phyloP scores from a whole-genome alignment of 2,113 vertebrate genomes.

The Seriola quinqueradiata region DNA sequence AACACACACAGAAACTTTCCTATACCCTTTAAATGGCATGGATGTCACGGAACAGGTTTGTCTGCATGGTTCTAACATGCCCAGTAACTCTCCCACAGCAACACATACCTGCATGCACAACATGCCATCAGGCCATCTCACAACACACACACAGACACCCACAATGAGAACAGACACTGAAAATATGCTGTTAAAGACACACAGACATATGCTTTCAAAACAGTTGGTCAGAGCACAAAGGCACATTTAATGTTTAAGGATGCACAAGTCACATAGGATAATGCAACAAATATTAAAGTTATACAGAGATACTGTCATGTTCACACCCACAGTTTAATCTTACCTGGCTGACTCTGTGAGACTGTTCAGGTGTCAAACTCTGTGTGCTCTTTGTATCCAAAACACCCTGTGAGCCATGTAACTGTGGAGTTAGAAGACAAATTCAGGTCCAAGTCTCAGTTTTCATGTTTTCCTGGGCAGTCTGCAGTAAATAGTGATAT shows the following conservation, averaged over 20 bases:
- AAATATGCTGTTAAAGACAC: constrained; percentile 8
- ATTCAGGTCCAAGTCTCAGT: background rate
- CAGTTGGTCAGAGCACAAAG: background rate
- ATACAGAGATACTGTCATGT: too few relatives aligned
- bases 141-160: background rate
- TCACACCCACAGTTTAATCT: background rate
- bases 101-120: constrained; percentile 14
- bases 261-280: background rate
- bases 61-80: constrained; percentile 45
- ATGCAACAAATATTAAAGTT: too few relatives aligned
- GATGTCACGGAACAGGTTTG: constrained; percentile 62
- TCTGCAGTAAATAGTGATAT: background rate
- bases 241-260: background rate
- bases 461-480: constrained; percentile 27
- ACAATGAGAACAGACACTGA: background rate
- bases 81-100: background rate
- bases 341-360: constrained; percentile 3
- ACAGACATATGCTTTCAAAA: background rate
- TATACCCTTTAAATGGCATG: background rate
- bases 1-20: background rate
- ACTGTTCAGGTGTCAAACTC: constrained; percentile 13
- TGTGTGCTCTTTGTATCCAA: background rate
- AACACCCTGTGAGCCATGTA: background rate
- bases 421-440: background rate
- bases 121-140: background rate